Evolutionary conservation across 2,888 invertebrate species (phyloP).

Genomic region (Ornithoptera alexandrae): DNA sequence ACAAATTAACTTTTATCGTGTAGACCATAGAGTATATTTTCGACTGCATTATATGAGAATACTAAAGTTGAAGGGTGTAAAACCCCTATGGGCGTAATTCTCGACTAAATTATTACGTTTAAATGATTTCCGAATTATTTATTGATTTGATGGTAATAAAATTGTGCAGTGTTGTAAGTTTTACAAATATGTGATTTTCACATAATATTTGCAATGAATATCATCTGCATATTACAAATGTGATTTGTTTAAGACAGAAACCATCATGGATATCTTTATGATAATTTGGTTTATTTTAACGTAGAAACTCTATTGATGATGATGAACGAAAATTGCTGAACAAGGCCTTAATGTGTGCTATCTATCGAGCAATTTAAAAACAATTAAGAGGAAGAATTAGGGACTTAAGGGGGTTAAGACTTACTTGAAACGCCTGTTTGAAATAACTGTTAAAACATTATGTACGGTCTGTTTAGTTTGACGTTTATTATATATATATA

Average conservation of each 20-base stretch:
- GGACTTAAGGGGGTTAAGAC: background rate
- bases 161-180: background rate
- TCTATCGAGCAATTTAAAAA: background rate
- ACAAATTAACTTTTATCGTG: background rate
- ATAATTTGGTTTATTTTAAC: background rate
- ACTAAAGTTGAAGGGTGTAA: slow-evolving; percentile 5
- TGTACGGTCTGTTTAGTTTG: too few species aligned
- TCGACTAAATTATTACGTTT: slow-evolving; percentile 10
- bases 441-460: too few species aligned
- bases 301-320: background rate
- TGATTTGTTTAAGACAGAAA: too few species aligned
- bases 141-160: slow-evolving; percentile 2
- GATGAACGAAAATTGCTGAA: background rate
- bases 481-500: too few species aligned
- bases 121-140: slow-evolving; percentile 1
- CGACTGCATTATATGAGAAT: background rate
- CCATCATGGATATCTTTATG: too few species aligned
- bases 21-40: slow-evolving; percentile 10
- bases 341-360: background rate
- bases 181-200: too few species aligned
- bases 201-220: too few species aligned
- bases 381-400: background rate
- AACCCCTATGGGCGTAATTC: slow-evolving; percentile 6
- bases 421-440: background rate
- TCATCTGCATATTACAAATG: too few species aligned